Base-by-base conservation (phyloP, 2,888 invertebrate species). In the Papilio elwesi region DNA sequence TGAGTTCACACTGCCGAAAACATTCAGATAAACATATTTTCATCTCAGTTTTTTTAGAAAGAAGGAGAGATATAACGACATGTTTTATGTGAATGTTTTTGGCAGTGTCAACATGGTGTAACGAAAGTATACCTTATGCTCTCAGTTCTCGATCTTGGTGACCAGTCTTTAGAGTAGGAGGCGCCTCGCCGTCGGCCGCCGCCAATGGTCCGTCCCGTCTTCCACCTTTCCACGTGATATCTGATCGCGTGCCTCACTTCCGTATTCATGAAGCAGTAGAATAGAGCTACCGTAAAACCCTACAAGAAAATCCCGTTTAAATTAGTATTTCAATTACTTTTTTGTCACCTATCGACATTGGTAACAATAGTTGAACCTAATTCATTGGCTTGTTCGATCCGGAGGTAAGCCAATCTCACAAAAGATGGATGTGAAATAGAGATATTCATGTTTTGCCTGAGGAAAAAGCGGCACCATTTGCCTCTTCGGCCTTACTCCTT, bases 221-320 rank as follows among this genome's bases (percentile, higher is more conserved):
- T 95, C 97, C 98, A 98, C 75, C 97, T 94, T 76, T 96, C 95
- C 82, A 97, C 95, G 83, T 97, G 97, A 88, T 98, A 97, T 47
- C 96, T 95, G 78, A 98, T 94, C 0, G 98, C 96, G 86, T 97
- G 97, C 66, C 97, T 96, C 8, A 98, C 98, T 90, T 98, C 98
- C 6, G 97, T 97, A 91, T 98, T 98, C 82, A 98, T 95, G 91
- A 98, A 98, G 89, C 98, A 98, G 93, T 98, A 98, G 91, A 98
- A 97, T 74, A 98, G 91, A 6, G 98, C 97, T 75, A 98, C 98
- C 68, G 96, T 96, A 84, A 98, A 96, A 74, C 98, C 98, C 98
- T 98, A 90, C 6, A 90, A 90, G 76, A 65, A 13, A 55, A 47
- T 0, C 43, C 6, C 53, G n/a, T 66, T 9, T 11, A 11, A 1